Evolutionary conservation across 2,888 invertebrate genomes (phyloP).

Genomic region (Mesorhabditis sp.): DNA sequence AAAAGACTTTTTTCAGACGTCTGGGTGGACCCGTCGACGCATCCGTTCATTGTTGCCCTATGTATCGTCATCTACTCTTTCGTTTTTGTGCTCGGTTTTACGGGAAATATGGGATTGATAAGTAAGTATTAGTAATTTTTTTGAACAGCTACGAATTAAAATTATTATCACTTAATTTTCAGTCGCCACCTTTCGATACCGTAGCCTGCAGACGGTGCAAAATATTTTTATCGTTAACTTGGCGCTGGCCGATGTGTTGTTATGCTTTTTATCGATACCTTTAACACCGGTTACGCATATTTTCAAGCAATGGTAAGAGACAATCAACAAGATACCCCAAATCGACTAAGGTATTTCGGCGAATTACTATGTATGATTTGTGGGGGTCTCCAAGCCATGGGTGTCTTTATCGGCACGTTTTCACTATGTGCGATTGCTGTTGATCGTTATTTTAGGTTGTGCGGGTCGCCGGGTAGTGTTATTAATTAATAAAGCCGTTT

Average conservation of each 20-base stretch:
- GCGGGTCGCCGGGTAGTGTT: conserved; percentile 28
- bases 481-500: neutral
- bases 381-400: conserved; percentile 86
- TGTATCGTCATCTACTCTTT: conserved; percentile 23
- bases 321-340: neutral
- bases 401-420: conserved; percentile 91
- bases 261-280: conserved; percentile 87
- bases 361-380: conserved; percentile 81
- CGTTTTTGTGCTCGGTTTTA: conserved; percentile 32
- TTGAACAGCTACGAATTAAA: neutral
- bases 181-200: conserved; percentile 31
- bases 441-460: conserved; percentile 72
- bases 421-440: conserved; percentile 93
- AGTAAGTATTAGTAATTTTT: neutral
- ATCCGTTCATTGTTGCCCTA: conserved; percentile 22
- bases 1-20: neutral
- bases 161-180: conserved; percentile 8
- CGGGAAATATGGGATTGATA: conserved; percentile 21
- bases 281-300: conserved; percentile 92
- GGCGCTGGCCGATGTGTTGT: conserved; percentile 69
- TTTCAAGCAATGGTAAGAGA: conserved; percentile 73
- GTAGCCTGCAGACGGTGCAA: conserved; percentile 43
- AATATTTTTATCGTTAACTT: conserved; percentile 93
- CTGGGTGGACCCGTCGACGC: conserved; percentile 28
- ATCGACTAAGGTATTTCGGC: conserved; percentile 70